Conservation (phyloP, 2,888 invertebrate species). For the Electrophaes corylata region DNA sequence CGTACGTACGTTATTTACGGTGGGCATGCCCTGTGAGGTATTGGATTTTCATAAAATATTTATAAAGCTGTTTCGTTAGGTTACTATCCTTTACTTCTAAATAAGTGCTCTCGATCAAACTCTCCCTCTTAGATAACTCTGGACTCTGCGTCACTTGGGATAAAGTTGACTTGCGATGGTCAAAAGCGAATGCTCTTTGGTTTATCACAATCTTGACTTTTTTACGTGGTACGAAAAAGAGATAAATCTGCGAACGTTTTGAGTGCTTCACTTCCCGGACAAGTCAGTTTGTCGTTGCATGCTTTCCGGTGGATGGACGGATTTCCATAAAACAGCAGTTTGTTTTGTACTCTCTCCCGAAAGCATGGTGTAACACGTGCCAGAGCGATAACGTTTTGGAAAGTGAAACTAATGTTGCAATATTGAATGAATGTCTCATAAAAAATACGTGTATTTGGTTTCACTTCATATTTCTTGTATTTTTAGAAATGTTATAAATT, state of each 20-base stretch:
- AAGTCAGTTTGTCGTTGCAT: slow-evolving; percentile 80
- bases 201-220: too few relatives aligned
- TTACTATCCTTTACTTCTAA: too few relatives aligned
- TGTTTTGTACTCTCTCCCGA: slow-evolving; percentile 59
- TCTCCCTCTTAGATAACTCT: too few relatives aligned
- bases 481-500: too few relatives aligned
- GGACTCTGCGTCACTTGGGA: neutral
- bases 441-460: too few relatives aligned
- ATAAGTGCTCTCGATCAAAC: neutral
- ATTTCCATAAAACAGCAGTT: slow-evolving; percentile 81
- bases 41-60: too few relatives aligned
- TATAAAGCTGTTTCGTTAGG: too few relatives aligned
- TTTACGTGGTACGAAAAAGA: slow-evolving; percentile 43
- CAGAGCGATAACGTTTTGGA: slow-evolving; percentile 44
- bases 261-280: slow-evolving; percentile 77
- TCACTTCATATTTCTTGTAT: too few relatives aligned
- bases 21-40: too few relatives aligned
- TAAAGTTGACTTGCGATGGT: slow-evolving; percentile 23
- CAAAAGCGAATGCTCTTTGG: slow-evolving; percentile 28
- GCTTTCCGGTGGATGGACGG: slow-evolving; percentile 67
- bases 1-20: too few relatives aligned
- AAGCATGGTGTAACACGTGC: slow-evolving; percentile 63
- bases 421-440: neutral
- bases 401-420: slow-evolving; percentile 17
- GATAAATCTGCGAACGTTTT: slow-evolving; percentile 61